Evolutionary conservation across 2,888 invertebrate genomes (phyloP).

Genomic region (Ctena decussata): DNA sequence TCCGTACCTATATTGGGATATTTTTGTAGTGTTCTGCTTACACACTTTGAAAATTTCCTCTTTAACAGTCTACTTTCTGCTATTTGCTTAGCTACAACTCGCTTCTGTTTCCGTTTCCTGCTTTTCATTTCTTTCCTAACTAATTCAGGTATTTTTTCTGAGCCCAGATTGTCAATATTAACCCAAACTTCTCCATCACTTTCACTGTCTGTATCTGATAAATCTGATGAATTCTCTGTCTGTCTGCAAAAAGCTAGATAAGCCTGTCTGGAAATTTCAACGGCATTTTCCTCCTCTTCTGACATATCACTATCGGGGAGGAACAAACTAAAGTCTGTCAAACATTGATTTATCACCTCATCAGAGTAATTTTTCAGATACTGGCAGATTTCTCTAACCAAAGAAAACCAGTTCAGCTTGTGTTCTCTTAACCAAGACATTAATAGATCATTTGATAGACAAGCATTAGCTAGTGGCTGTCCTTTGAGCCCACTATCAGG

Average conservation of each 20-base stretch:
- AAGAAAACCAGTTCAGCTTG: no score
- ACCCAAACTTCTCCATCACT: not conserved
- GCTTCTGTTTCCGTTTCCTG: not conserved
- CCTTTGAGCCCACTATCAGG: no score
- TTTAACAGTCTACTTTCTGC: not conserved
- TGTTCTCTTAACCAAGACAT: no score
- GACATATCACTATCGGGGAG: no score
- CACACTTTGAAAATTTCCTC: not conserved
- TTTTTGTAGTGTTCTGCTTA: not conserved
- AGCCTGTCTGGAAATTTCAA: no score
- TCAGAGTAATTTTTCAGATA: no score
- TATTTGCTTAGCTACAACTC: not conserved
- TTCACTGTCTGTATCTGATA: not conserved
- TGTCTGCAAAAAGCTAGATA: no score
- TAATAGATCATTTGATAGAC: no score
- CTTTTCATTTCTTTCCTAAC: not conserved
- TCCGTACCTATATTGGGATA: not conserved
- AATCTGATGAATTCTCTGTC: not conserved
- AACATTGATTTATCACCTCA: not conserved
- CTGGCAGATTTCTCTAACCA: no score
- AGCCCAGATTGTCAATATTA: not conserved
- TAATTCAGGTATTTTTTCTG: not conserved
- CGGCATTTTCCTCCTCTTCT: no score
- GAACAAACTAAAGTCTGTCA: no score
- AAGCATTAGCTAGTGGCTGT: no score